Conservation (phyloP, 2,888 invertebrate genomes). For the Drosophila melanosoma region DNA sequence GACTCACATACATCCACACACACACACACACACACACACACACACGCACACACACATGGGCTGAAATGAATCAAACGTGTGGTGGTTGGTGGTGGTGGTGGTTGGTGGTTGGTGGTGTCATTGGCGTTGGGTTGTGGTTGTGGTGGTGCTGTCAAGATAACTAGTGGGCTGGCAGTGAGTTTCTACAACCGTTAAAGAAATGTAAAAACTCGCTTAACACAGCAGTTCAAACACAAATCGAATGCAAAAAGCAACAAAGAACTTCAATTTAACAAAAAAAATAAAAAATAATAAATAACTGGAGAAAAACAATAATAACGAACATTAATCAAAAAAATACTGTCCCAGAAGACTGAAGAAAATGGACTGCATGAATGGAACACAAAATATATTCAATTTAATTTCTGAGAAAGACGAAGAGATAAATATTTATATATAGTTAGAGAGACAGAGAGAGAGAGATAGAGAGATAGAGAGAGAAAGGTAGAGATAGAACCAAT, state of each 20-base stretch:
- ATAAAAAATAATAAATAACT: not conserved
- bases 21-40: slow-evolving; percentile 21
- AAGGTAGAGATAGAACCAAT: slow-evolving; percentile 37
- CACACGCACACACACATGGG: slow-evolving; percentile 16
- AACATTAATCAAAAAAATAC: not conserved
- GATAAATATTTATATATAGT: slow-evolving; percentile 13
- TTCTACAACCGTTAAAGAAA: slow-evolving; percentile 41
- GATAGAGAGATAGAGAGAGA: slow-evolving; percentile 10
- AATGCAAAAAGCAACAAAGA: slow-evolving; percentile 45
- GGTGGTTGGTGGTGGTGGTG: slow-evolving; percentile 24
- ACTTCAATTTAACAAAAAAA: slow-evolving; percentile 4
- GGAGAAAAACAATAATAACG: not conserved
- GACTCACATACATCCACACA: slow-evolving; percentile 1
- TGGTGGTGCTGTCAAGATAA: slow-evolving; percentile 28
- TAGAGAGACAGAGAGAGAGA: slow-evolving; percentile 18
- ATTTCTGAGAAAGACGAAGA: slow-evolving; percentile 10
- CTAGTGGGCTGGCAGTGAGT: slow-evolving; percentile 46
- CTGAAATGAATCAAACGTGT: slow-evolving; percentile 30
- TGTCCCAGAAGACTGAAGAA: not conserved
- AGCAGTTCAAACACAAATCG: slow-evolving; percentile 47
- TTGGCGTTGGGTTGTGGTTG: slow-evolving; percentile 14
- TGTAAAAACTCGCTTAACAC: slow-evolving; percentile 39
- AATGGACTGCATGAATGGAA: slow-evolving; percentile 13
- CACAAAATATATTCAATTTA: slow-evolving; percentile 21
- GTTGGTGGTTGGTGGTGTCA: slow-evolving; percentile 1